phyloP scores from a whole-genome alignment of 2,888 invertebrate genomes.

The Archaeoteleia sp. region DNA sequence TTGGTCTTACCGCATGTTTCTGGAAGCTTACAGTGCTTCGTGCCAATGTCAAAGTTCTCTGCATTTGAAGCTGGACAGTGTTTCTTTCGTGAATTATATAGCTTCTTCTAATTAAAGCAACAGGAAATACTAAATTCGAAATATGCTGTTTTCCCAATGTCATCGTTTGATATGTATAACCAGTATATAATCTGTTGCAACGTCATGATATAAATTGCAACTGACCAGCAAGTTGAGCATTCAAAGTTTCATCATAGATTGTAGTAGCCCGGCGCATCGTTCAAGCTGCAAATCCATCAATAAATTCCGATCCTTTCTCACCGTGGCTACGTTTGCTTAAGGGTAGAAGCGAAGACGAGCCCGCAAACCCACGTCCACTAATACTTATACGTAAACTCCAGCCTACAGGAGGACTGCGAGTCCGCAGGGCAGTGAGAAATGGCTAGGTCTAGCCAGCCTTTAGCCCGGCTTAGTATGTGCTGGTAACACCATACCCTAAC shows the following conservation, averaged over 20 bases:
- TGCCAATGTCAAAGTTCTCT: constrained; percentile 45
- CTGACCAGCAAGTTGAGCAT: not conserved
- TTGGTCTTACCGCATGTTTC: constrained; percentile 53
- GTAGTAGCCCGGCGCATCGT: not conserved
- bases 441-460: constrained; percentile 73
- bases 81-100: too few species aligned
- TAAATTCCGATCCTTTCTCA: constrained; percentile 68
- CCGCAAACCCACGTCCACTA: constrained; percentile 54
- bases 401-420: constrained; percentile 51
- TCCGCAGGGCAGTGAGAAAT: constrained; percentile 71
- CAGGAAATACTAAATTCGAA: too few species aligned
- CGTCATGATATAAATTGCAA: not conserved
- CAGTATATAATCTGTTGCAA: not conserved
- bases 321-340: constrained; percentile 70
- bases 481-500: constrained; percentile 71
- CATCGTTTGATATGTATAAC: too few species aligned
- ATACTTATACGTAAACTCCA: constrained; percentile 41
- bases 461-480: constrained; percentile 74
- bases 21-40: constrained; percentile 41
- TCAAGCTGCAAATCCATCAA: constrained; percentile 69
- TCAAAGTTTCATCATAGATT: constrained; percentile 13
- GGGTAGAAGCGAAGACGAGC: constrained; percentile 73
- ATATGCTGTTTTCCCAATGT: too few species aligned
- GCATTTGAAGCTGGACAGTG: not conserved
- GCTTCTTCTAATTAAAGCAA: too few species aligned